Evolutionary conservation across 2,888 invertebrate genomes (phyloP), one percentile per base, ranked within the genome.

Genomic region (Bellardia bayeri): DNA sequence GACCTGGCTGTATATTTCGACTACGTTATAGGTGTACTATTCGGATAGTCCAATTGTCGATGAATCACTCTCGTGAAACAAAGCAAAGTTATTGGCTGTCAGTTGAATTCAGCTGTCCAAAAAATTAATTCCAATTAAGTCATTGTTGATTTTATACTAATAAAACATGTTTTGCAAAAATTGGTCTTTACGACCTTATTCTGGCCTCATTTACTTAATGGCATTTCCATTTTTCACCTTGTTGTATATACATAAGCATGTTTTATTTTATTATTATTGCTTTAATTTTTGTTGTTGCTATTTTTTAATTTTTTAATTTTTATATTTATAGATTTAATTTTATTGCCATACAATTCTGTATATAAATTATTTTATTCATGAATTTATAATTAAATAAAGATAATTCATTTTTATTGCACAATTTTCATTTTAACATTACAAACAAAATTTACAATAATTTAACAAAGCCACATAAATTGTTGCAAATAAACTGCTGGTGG

Each of bases 301-400:
- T 49, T 42, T 61, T 83, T 54, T 66, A 69, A 51, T 49, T 42
- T 61, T 83, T 54, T 66, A 69, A 54, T 72, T 72, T 74, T 68
- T 72, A 87, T 84, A 66, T 81, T 87, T 84, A 84, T 81, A 81
- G 58, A 84, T 84, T 87, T 85, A 85, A 82, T 87, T 84, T 85
- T 87, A 87, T 87, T 84, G 78, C 78, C 40, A 37, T 51, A 75
- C 40, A 84, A 85, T 87, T 56, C 56, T 74, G 69, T 75, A 30
- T 63, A 69, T 75, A 74, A 79, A 85, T 84, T 85, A 85, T 79
- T 74, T 82, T 79, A 82, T 87, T 78, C 69, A 87, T 85, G 83
- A 74, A 82, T 85, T 85, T 82, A 69, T 87, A 85, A 87, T 85
- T 87, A 82, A 87, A 87, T 84, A 85, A 87, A 87, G 87, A 82